A percentile compares a stretch with the other conserved stretches of the same genome.
Evolutionary conservation across 2,888 invertebrate species (phyloP).

Genomic region (Trachelus tabidus): DNA sequence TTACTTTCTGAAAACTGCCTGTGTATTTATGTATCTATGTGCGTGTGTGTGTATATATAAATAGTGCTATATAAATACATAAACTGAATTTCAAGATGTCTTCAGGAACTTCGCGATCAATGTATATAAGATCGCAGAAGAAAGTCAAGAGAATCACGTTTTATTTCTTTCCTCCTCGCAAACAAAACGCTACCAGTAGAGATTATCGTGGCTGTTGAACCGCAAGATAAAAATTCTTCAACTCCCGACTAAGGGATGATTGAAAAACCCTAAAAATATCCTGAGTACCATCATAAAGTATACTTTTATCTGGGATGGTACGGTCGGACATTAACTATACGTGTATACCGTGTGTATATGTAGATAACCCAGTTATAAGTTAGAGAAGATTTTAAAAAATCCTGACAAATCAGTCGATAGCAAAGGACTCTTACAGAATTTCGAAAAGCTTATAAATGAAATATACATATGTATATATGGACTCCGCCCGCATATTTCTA

Average conservation of each 20-base stretch:
- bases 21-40: background rate
- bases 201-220: background rate
- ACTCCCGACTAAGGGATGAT: background rate
- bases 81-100: background rate
- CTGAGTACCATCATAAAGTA: background rate
- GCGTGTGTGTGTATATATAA: too few relatives aligned
- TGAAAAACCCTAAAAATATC: background rate
- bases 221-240: background rate
- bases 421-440: background rate
- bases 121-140: background rate
- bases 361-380: background rate
- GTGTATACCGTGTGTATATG: background rate
- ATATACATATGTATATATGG: too few relatives aligned
- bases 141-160: background rate
- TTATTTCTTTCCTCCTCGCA: background rate
- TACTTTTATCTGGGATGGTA: background rate
- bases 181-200: background rate
- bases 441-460: too few relatives aligned
- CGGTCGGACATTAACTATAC: background rate
- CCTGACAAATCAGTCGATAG: background rate
- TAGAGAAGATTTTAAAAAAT: background rate
- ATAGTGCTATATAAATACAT: background rate
- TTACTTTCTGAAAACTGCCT: background rate
- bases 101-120: background rate
- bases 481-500: background rate